These are phyloP conservation scores for Myotis daubentonii DNA, from an alignment of 2,797 vertebrate genomes.

Conservation along the genomic window DNA sequence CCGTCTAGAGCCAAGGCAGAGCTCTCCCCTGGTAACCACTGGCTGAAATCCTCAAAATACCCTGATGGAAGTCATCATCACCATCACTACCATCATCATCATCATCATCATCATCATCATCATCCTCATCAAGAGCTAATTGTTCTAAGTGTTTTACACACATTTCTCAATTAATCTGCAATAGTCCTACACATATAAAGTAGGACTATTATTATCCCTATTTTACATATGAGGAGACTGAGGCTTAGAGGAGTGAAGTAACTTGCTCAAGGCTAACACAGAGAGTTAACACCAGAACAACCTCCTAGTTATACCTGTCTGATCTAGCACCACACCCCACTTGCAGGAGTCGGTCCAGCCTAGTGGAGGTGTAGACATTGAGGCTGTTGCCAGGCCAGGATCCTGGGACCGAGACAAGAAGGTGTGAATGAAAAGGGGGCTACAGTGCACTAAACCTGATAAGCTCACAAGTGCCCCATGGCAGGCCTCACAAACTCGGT, in stretches of 20 bases:
- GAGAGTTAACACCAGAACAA: not conserved
- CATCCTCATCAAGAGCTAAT: not conserved
- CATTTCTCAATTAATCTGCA: conserved; percentile 17
- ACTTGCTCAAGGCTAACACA: not conserved
- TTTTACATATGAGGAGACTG: conserved; percentile 24
- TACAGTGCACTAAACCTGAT: not conserved
- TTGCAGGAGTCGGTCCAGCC: not conserved
- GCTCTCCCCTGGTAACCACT: not conserved
- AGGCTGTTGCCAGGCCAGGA: not conserved
- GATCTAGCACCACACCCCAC: not conserved
- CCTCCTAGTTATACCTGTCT: not conserved
- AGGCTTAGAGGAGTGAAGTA: not conserved
- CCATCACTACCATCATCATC: not conserved
- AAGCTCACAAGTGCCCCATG: not conserved
- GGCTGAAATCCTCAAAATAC: not conserved
- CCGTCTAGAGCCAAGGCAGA: not conserved
- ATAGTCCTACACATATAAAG: not conserved
- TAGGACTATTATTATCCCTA: not conserved
- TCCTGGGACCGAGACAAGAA: not conserved
- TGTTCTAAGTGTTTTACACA: not conserved
- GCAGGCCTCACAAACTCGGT: not conserved
- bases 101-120: not conserved
- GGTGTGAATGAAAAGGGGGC: not conserved
- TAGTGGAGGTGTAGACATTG: not conserved
- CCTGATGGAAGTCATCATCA: not conserved